These are phyloP conservation scores for Gasteruption jaculator DNA, from an alignment of 2,888 invertebrate genomes.

Conservation along the genomic window DNA sequence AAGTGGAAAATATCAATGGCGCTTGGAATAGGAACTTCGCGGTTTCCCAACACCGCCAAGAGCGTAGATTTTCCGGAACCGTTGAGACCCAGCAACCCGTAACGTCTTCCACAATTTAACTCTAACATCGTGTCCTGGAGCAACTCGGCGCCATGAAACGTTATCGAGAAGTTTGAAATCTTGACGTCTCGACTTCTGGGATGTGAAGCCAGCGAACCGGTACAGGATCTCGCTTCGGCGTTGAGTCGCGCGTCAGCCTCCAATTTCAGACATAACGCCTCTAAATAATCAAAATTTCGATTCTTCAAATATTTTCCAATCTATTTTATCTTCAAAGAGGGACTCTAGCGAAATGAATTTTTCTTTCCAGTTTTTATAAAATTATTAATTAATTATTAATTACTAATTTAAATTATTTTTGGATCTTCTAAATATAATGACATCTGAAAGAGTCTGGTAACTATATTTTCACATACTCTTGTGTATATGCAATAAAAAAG, in stretches of 20 bases:
- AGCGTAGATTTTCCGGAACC: slow-evolving; percentile 98
- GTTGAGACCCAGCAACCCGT: slow-evolving; percentile 95
- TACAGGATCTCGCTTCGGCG: slow-evolving; percentile 89
- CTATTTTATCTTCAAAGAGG: too few relatives aligned
- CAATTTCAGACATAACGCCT: slow-evolving; percentile 79
- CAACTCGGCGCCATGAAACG: slow-evolving; percentile 96
- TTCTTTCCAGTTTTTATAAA: too few relatives aligned
- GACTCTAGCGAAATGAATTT: too few relatives aligned
- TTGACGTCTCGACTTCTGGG: slow-evolving; percentile 95
- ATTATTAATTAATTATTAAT: too few relatives aligned
- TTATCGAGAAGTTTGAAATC: slow-evolving; percentile 93
- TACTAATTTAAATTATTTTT: too few relatives aligned
- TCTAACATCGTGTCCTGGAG: slow-evolving; percentile 94
- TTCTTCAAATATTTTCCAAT: too few relatives aligned
- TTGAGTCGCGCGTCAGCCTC: slow-evolving; percentile 89
- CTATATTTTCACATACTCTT: too few relatives aligned
- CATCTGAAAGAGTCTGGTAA: too few relatives aligned
- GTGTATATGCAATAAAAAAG: too few relatives aligned
- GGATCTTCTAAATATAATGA: too few relatives aligned
- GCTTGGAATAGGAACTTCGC: slow-evolving; percentile 93
- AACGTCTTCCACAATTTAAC: slow-evolving; percentile 94
- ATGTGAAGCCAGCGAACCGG: slow-evolving; percentile 93
- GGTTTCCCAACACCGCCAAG: slow-evolving; percentile 83
- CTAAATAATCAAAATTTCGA: too few relatives aligned
- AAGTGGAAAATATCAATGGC: slow-evolving; percentile 97